Base-by-base conservation (phyloP, 1,140 invertebrate species). In the Fopius arisanus region DNA sequence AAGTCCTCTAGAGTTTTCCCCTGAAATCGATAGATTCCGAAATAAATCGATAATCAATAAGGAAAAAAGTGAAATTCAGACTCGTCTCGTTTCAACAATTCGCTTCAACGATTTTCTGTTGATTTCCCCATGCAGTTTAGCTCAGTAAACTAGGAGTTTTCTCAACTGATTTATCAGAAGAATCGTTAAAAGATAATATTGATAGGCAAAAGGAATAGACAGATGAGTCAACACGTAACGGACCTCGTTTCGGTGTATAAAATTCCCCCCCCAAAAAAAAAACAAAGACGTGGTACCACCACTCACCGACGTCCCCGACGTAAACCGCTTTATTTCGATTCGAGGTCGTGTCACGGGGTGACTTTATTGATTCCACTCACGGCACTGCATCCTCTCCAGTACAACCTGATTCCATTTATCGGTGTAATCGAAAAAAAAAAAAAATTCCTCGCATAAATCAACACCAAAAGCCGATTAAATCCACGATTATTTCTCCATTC, bases 301-400 rank as follows among this genome's bases (percentile, higher is more conserved):
- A 83, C 77, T 80, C 81, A 76, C 75, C 78, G 80, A 82, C 77
- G 74, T 82, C 80, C 77, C 79, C 77, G 77, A 77, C n/a, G n/a
- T n/a, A 19, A 65, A 74, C 72, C 78, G 75, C 77, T 79, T 80
- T 83, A 82, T 82, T 83, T 82, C 77, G 63, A 78, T 71, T 79
- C 67, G 62, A 63, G 70, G 40, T 75, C 48, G 75, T 48, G 69
- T 73, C 63, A 72, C 48, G 75, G 68, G 73, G 65, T 76, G 72
- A 71, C 70, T 79, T 78, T 81, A 82, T 83, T 73, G 83, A 82
- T 82, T 80, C 72, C 23, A 19, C 54, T 66, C 76, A 77, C 76
- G 76, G 72, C 48, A 77, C 67, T 66, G 51, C 70, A 59, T 66
- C 68, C 29, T 54, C 31, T 69, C 51, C 63, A 51, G 21, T 26